A percentile compares a stretch with the other conserved stretches of the same genome.
phyloP scores from a whole-genome alignment of 2,113 vertebrate species.

The Ciconia maguari region DNA sequence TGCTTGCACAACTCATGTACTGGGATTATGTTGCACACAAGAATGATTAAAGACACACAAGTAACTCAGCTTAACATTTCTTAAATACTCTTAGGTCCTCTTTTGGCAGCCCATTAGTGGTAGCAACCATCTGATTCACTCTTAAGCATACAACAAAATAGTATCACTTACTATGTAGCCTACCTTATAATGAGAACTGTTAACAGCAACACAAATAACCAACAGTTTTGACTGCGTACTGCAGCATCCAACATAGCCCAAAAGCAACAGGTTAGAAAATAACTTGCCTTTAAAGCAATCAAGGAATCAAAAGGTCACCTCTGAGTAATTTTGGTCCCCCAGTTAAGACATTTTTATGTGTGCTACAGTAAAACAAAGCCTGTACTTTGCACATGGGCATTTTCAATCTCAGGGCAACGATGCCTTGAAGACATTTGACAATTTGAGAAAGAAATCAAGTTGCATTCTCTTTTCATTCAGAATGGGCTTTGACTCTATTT shows the following conservation, averaged over 20 bases:
- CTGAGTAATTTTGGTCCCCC: background rate
- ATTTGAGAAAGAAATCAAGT: background rate
- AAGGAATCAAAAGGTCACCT: background rate
- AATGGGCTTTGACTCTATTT: background rate
- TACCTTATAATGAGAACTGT: background rate
- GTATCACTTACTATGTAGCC: background rate
- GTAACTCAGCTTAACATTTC: background rate
- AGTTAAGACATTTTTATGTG: background rate
- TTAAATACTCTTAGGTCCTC: background rate
- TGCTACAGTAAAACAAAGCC: background rate
- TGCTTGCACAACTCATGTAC: background rate
- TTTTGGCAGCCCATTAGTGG: background rate
- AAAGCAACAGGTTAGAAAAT: background rate
- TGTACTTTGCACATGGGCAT: background rate
- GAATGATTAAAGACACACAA: background rate
- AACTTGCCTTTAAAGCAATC: background rate
- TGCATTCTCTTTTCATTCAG: background rate
- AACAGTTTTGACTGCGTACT: background rate
- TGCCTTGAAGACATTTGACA: background rate
- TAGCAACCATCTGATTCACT: background rate
- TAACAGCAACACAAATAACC: background rate
- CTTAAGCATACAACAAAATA: background rate
- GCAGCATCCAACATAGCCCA: background rate
- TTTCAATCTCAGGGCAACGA: background rate
- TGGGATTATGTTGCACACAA: background rate